Evolutionary conservation across 2,797 vertebrate species (phyloP).

Genomic region (Halcyon leucocephala): DNA sequence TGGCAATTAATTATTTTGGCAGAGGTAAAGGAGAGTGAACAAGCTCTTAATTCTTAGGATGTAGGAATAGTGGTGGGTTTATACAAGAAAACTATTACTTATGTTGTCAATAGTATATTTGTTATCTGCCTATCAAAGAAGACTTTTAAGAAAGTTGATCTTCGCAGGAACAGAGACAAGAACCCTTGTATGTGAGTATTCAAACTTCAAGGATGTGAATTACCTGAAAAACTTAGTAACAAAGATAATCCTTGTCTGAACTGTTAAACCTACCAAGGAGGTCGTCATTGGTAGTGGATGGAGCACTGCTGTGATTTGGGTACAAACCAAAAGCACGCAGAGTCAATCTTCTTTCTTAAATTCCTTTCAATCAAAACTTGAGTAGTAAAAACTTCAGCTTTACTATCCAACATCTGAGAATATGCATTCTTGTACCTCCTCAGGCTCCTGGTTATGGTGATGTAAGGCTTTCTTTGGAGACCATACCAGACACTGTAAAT

Average conservation of each 20-base stretch:
- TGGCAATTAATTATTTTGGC: background rate
- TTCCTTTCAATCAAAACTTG: background rate
- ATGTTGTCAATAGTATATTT: accelerated
- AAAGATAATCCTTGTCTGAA: background rate
- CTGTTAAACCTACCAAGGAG: background rate
- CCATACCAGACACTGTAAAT: conserved; percentile 95
- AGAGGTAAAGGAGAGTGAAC: background rate
- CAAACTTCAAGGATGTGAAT: background rate
- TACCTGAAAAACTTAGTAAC: background rate
- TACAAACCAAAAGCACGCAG: background rate
- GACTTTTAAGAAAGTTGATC: background rate
- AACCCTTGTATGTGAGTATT: background rate
- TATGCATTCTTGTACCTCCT: background rate
- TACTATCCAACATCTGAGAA: background rate
- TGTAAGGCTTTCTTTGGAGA: conserved; percentile 92
- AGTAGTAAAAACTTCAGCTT: background rate
- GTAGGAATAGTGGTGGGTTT: background rate
- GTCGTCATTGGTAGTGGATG: background rate
- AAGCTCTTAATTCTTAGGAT: background rate
- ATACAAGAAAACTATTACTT: background rate
- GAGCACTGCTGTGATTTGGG: background rate
- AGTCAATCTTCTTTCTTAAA: background rate
- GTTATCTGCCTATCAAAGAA: background rate
- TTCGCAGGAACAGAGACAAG: background rate
- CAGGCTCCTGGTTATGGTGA: conserved; percentile 98